Evolutionary conservation across 2,888 invertebrate species (phyloP), one percentile per base, ranked within the genome.

Genomic region (Seladonia tumulorum): DNA sequence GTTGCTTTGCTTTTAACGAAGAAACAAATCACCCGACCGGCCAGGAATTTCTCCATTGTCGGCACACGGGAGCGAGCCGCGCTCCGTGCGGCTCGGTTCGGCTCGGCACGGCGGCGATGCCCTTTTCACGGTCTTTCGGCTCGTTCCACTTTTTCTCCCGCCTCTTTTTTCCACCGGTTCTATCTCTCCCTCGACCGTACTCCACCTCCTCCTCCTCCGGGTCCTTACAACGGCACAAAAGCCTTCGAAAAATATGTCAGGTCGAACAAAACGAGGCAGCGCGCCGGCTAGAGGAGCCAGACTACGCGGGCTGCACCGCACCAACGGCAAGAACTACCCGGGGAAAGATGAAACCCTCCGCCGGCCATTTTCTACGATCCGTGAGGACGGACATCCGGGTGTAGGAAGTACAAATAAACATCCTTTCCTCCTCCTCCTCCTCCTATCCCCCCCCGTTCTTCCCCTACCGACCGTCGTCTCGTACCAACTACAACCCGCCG

Each of bases 201-300:
- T 35, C 29, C 35, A 29, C 87, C 88, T 81, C 86, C 47, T 16
- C 87, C 87, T 81, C 86, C 47, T 25, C 47, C 29, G 35, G 85
- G 82, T 91, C 85, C 89, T 83, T 84, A 80, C 81, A 73, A 81
- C 72, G 85, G 66, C 88, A 89, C 87, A 90, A 86, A 91, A 93
- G 91, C 90, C 90, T 87, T 90, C 90, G 88, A 89, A 92, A 92
- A 93, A 92, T 92, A 92, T 90, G 92, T 92, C 93, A 90, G 87
- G 83, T 87, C 78, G 90, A 90, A 90, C 92, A 91, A 92, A 93
- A 92, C 90, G 88, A 87, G 87, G 81, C 79, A 81, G 78, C 77
- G 81, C 68, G 68, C 10, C 68, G 68, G 42, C 68, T n/a, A 5
- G 76, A 80, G 78, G 71, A 71, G 45, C 49, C 77, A 82, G 82